Percentiles rank a stretch among this genome's conserved stretches.
phyloP scores from a whole-genome alignment of 92 coral and sea anemone species.

The Plumapathes pennacea region DNA sequence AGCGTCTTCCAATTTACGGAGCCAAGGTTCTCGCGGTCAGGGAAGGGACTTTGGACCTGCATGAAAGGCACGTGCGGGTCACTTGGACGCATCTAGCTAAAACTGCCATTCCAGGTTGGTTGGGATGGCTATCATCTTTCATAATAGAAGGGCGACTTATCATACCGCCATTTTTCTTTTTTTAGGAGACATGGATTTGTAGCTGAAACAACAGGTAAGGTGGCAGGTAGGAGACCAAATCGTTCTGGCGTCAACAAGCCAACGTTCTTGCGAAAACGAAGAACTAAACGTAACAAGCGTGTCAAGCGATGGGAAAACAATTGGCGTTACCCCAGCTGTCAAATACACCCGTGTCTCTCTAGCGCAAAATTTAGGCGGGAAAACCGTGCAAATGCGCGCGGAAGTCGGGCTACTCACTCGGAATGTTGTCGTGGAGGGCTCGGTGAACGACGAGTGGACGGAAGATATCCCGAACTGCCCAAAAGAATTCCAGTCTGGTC shows the following conservation, averaged over 20 bases:
- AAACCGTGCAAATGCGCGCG: conserved; percentile 70
- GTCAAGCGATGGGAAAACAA: conserved; percentile 47
- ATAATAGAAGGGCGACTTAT: too few relatives aligned
- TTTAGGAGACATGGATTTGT: conserved; percentile 58
- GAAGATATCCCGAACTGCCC: conserved; percentile 64
- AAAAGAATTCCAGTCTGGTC: conserved; percentile 76
- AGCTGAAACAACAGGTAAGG: conserved; percentile 65
- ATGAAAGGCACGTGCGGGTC: conserved; percentile 73
- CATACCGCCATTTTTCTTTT: too few relatives aligned
- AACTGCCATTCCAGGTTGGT: conserved; percentile 65
- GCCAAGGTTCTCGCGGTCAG: conserved; percentile 87
- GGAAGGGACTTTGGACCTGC: conserved; percentile 87
- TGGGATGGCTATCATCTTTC: too few relatives aligned
- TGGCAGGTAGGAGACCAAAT: conserved; percentile 78
- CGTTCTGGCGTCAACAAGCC: conserved; percentile 86
- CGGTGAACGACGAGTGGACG: conserved; percentile 73
- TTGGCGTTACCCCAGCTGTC: conserved; percentile 60
- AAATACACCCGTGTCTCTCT: conserved; percentile 72
- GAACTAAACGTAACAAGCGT: conserved; percentile 65
- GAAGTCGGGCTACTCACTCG: conserved; percentile 96
- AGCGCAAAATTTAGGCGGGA: conserved; percentile 64
- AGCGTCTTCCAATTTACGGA: conserved; percentile 82
- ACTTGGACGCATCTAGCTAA: conserved; percentile 87
- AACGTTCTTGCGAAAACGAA: conserved; percentile 73
- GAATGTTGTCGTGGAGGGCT: conserved; percentile 89